Conservation (phyloP, 1,140 invertebrate genomes). For the Anastatus disparis region DNA sequence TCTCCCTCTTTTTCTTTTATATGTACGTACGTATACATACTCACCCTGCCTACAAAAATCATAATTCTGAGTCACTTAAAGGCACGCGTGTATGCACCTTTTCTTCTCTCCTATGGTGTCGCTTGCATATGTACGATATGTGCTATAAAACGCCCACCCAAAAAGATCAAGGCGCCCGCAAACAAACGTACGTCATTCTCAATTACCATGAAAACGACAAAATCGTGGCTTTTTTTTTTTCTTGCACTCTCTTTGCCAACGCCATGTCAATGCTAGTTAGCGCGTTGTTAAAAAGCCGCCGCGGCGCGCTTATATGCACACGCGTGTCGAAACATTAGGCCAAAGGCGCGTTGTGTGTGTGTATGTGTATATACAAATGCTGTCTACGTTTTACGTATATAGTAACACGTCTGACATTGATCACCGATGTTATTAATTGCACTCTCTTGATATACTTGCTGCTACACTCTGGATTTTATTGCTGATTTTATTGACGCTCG, state of each 20-base stretch:
- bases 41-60: constrained; percentile 48
- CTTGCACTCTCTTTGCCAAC: background rate
- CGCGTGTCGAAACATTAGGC: constrained; percentile 24
- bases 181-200: constrained; percentile 59
- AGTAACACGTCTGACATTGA: too few species aligned
- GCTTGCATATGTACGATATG: too few species aligned
- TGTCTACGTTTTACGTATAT: too few species aligned
- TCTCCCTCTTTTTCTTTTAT: too few species aligned
- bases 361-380: too few species aligned
- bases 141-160: constrained; percentile 45
- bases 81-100: background rate
- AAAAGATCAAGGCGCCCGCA: constrained; percentile 51
- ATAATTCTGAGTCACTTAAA: constrained; percentile 48
- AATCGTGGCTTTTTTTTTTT: constrained; percentile 44
- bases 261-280: constrained; percentile 43
- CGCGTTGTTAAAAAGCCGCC: constrained; percentile 10
- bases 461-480: too few species aligned
- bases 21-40: too few species aligned
- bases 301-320: too few species aligned
- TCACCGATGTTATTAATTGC: too few species aligned
- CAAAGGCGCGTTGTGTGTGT: background rate
- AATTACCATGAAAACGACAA: constrained; percentile 55
- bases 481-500: too few species aligned
- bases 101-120: constrained; percentile 1
- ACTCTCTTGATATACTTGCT: too few species aligned